A percentile compares a stretch with the other conserved stretches of the same genome.
phyloP scores from a whole-genome alignment of 2,113 vertebrate species.

The Apistogramma diplotaenia region DNA sequence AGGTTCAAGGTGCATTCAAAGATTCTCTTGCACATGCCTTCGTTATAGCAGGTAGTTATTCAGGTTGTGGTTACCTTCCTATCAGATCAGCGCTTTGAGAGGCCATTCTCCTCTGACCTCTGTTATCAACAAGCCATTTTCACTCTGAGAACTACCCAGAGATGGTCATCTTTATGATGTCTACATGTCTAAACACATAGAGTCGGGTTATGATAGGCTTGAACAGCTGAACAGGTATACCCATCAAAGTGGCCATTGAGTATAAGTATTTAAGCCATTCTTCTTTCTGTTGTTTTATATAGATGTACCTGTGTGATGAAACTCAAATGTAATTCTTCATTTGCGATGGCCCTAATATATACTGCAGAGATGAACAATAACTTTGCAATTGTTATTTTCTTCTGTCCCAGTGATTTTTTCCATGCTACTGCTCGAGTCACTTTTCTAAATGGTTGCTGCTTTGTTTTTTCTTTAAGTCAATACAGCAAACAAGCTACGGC shows the following conservation, averaged over 20 bases:
- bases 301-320: neutral
- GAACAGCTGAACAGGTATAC: neutral
- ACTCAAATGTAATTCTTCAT: neutral
- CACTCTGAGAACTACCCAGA: too few relatives aligned
- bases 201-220: neutral
- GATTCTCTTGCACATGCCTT: too few relatives aligned
- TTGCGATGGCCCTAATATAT: neutral
- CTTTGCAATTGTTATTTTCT: conserved; percentile 4
- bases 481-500: conserved; percentile 13
- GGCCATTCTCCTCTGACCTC: too few relatives aligned
- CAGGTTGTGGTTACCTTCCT: too few relatives aligned
- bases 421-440: neutral
- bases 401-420: neutral
- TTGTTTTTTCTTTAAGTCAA: conserved; percentile 19
- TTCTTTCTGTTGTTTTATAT: neutral
- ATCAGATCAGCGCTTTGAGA: too few relatives aligned
- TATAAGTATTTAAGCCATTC: neutral
- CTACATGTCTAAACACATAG: neutral
- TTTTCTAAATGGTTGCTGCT: conserved; percentile 26
- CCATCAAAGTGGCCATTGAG: neutral
- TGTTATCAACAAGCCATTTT: too few relatives aligned
- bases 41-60: too few relatives aligned
- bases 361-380: neutral
- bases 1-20: too few relatives aligned
- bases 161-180: neutral